Percentiles rank a stretch among this genome's conserved stretches.
Conservation (phyloP, 2,113 vertebrate species). For the Taxidea taxus region DNA sequence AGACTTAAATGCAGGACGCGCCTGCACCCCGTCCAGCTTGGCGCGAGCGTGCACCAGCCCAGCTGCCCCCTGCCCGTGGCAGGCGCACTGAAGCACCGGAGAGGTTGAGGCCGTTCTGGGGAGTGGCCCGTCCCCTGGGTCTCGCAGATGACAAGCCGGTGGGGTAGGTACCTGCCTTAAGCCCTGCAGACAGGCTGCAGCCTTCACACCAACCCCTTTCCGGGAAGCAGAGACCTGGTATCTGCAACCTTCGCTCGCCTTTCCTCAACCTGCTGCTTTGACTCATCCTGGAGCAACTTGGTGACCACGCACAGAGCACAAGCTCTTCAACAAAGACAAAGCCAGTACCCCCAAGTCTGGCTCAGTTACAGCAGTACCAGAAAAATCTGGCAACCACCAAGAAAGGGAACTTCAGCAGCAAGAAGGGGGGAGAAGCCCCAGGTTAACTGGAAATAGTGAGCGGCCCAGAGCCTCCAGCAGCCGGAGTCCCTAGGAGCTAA, state of each 20-base stretch:
- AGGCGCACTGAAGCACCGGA: background rate
- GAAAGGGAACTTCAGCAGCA: background rate
- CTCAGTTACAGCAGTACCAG: background rate
- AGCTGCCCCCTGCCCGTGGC: background rate
- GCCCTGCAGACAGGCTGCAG: background rate
- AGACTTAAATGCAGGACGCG: background rate
- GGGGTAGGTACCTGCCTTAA: background rate
- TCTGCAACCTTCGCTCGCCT: rapidly evolving
- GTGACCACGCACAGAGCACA: rapidly evolving
- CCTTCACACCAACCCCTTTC: background rate
- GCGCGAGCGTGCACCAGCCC: background rate
- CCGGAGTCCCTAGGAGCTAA: background rate
- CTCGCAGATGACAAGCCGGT: rapidly evolving
- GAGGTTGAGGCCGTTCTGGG: background rate
- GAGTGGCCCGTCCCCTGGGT: background rate
- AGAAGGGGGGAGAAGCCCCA: rapidly evolving
- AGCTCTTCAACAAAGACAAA: background rate
- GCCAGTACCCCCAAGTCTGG: background rate
- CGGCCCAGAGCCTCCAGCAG: background rate
- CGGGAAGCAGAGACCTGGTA: background rate
- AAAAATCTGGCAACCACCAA: background rate
- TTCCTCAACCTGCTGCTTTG: background rate
- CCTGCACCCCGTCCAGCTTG: too few species aligned
- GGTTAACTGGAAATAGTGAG: rapidly evolving
- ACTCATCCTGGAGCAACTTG: background rate